Conservation (phyloP, 2,113 vertebrate species). For the Melanostigma gelatinosum region DNA sequence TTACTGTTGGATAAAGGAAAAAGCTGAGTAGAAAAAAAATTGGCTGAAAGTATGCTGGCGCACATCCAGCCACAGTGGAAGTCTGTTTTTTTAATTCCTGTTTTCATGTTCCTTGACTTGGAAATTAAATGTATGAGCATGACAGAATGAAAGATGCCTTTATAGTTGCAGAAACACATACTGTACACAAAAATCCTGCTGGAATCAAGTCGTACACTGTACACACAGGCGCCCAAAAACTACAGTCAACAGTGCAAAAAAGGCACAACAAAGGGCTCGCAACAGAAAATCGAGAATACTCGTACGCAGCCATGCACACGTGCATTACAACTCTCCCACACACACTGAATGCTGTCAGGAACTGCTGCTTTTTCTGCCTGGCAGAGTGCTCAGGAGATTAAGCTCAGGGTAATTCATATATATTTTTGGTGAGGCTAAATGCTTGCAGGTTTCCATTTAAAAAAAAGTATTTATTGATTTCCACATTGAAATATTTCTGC, state of each 20-base stretch:
- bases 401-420: constrained; percentile 71
- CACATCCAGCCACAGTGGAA: constrained; percentile 70
- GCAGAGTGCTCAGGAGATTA: constrained; percentile 71
- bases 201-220: constrained; percentile 47
- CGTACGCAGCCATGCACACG: constrained; percentile 38
- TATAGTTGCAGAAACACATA: constrained; percentile 62
- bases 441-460: constrained; percentile 73
- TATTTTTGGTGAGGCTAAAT: constrained; percentile 68
- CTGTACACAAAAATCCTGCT: constrained; percentile 60
- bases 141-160: constrained; percentile 68
- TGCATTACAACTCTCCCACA: constrained; percentile 28
- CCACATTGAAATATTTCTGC: constrained; percentile 50
- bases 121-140: constrained; percentile 83
- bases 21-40: constrained; percentile 53
- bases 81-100: constrained; percentile 72
- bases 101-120: constrained; percentile 80
- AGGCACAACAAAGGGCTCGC: constrained; percentile 32
- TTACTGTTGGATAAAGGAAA: constrained; percentile 71
- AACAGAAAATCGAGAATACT: constrained; percentile 46
- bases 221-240: constrained; percentile 28
- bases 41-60: constrained; percentile 75
- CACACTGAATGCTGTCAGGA: constrained; percentile 44
- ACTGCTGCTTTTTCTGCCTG: constrained; percentile 59
- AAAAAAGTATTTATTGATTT: constrained; percentile 78
- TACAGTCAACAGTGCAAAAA: constrained; percentile 53